Conservation (phyloP, 1,140 invertebrate genomes). For the Drosophila quadrilineata region DNA sequence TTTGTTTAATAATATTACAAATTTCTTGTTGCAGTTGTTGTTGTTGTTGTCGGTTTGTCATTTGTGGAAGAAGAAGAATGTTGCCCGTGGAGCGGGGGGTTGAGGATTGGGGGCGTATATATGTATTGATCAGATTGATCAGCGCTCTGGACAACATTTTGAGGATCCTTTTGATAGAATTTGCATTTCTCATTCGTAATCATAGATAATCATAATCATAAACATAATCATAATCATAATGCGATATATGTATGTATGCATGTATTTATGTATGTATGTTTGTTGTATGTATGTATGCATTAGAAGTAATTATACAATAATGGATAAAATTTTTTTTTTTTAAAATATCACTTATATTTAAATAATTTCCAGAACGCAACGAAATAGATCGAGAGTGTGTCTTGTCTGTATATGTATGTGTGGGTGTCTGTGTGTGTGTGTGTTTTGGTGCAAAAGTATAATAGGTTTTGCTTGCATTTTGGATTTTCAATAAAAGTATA, state of each 20-base stretch:
- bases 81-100: no score
- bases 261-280: constrained; percentile 22
- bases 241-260: constrained; percentile 20
- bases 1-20: background rate
- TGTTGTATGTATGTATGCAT: constrained; percentile 44
- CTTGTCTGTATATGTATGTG: constrained; percentile 10
- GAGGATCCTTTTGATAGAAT: constrained; percentile 57
- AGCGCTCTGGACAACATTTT: constrained; percentile 37
- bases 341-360: constrained; percentile 78
- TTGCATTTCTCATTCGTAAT: constrained; percentile 33
- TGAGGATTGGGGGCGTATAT: no score
- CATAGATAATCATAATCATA: constrained; percentile 14
- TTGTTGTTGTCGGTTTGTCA: constrained; percentile 9
- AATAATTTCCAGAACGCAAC: constrained; percentile 79
- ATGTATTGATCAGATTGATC: constrained; percentile 24
- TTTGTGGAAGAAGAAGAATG: constrained; percentile 23
- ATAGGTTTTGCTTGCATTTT: no score
- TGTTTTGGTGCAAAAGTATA: constrained; percentile 44
- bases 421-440: constrained; percentile 28
- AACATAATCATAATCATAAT: constrained; percentile 46
- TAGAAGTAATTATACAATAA: constrained; percentile 76
- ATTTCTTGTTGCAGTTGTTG: background rate
- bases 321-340: constrained; percentile 69
- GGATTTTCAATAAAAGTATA: no score
- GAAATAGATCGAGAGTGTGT: constrained; percentile 61